Conservation (phyloP, 2,888 invertebrate genomes). For the Pristionchus exspectatus region DNA sequence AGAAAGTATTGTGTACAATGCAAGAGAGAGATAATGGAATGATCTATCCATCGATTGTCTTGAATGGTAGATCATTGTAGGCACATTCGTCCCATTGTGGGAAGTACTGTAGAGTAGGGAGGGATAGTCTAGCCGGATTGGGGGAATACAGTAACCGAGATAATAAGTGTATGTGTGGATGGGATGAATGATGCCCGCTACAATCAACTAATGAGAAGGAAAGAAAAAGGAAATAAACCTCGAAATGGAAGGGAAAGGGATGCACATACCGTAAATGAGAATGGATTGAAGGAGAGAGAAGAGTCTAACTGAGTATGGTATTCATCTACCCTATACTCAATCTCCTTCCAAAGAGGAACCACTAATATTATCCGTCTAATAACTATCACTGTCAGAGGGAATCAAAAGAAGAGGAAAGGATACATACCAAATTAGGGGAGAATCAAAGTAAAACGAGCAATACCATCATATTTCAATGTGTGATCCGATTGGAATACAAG, state of each 20-base stretch:
- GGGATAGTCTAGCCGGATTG: constrained; percentile 27
- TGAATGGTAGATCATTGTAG: constrained; percentile 43
- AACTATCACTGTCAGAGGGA: constrained; percentile 32
- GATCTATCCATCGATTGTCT: constrained; percentile 30
- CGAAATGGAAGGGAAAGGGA: constrained; percentile 35
- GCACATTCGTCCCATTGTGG: constrained; percentile 43
- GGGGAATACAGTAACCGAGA: constrained; percentile 30
- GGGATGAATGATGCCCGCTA: constrained; percentile 48
- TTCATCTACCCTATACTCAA: constrained; percentile 25
- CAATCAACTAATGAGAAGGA: not conserved
- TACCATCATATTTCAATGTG: constrained; percentile 47
- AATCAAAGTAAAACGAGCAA: constrained; percentile 44
- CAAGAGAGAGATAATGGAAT: constrained; percentile 37
- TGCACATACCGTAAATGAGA: constrained; percentile 17
- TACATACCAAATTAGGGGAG: not conserved
- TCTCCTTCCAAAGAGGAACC: not conserved
- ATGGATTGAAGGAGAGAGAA: constrained; percentile 38
- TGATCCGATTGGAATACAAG: constrained; percentile 38
- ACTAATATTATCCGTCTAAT: not conserved
- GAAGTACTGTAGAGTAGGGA: not conserved
- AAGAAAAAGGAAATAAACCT: constrained; percentile 27
- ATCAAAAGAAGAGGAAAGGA: not conserved
- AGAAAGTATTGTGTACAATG: constrained; percentile 36
- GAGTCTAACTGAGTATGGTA: constrained; percentile 13
- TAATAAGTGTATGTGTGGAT: constrained; percentile 42